phyloP scores from a whole-genome alignment of 2,888 invertebrate genomes.

The Aphidoletes aphidimyza region DNA sequence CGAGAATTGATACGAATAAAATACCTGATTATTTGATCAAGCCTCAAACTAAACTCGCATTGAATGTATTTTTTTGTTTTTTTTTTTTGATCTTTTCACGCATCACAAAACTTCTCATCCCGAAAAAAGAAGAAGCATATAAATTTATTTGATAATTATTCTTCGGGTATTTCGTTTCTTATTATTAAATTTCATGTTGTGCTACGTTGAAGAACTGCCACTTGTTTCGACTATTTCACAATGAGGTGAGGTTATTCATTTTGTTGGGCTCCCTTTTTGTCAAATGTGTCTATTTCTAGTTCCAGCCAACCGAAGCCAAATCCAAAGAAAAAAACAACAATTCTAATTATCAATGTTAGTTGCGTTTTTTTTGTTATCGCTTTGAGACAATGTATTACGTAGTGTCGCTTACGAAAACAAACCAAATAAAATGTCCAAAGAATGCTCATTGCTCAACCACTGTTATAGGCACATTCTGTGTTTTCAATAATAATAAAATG shows the following conservation, averaged over 20 bases:
- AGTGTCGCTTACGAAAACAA: no score
- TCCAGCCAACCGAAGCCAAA: neutral
- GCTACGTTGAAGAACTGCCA: neutral
- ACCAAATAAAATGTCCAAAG: no score
- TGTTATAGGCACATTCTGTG: no score
- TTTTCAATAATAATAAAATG: neutral
- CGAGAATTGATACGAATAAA: neutral
- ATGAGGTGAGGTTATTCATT: no score
- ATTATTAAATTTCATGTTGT: neutral
- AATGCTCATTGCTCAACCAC: no score
- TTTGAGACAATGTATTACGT: constrained; percentile 8
- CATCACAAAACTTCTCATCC: constrained; percentile 19
- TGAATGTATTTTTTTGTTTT: no score
- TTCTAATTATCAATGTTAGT: neutral
- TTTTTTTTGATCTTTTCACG: neutral
- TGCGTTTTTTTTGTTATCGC: neutral
- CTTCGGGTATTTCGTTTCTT: neutral
- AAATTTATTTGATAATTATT: constrained; percentile 39
- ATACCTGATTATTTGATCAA: constrained; percentile 6
- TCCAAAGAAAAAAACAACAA: no score
- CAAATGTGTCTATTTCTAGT: neutral
- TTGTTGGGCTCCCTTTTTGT: neutral
- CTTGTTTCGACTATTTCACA: no score
- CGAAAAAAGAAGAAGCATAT: no score
- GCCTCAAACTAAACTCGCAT: neutral